phyloP scores from a whole-genome alignment of 2,888 invertebrate genomes.

The Shargacucullia verbasci region DNA sequence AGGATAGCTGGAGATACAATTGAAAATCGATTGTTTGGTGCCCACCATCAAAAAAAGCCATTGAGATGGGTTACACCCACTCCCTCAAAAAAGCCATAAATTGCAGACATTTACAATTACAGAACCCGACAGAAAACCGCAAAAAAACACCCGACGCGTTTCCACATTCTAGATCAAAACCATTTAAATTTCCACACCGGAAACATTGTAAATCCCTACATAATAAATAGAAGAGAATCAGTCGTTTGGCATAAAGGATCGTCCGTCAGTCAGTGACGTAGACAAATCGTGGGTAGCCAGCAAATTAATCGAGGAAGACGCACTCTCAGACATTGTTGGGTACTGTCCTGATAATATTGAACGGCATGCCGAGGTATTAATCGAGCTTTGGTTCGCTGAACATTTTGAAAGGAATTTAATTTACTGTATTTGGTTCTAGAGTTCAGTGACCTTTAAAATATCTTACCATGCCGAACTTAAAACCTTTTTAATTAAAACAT shows the following conservation, averaged over 20 bases:
- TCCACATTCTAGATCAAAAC: not conserved
- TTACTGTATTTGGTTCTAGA: slow-evolving; percentile 1
- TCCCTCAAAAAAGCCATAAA: too few species aligned
- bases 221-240: slow-evolving; percentile 38
- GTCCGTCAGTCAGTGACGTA: slow-evolving; percentile 52
- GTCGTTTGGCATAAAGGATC: slow-evolving; percentile 34
- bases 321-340: slow-evolving; percentile 41
- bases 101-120: too few species aligned
- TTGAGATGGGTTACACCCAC: too few species aligned
- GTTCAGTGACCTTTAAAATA: not conserved
- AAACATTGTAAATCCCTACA: slow-evolving; percentile 14
- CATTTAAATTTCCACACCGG: slow-evolving; percentile 3
- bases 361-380: slow-evolving; percentile 39
- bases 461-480: too few species aligned
- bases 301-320: slow-evolving; percentile 55
- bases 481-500: too few species aligned
- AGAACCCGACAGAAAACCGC: too few species aligned
- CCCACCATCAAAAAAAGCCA: too few species aligned
- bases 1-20: too few species aligned
- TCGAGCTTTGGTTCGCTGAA: slow-evolving; percentile 35
- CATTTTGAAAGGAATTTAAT: slow-evolving; percentile 23
- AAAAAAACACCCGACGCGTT: too few species aligned
- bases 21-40: too few species aligned
- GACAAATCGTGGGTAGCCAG: slow-evolving; percentile 52
- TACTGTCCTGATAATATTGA: slow-evolving; percentile 40